Evolutionary conservation across 1,140 invertebrate genomes (phyloP).

Genomic region (Monomorium pharaonis): DNA sequence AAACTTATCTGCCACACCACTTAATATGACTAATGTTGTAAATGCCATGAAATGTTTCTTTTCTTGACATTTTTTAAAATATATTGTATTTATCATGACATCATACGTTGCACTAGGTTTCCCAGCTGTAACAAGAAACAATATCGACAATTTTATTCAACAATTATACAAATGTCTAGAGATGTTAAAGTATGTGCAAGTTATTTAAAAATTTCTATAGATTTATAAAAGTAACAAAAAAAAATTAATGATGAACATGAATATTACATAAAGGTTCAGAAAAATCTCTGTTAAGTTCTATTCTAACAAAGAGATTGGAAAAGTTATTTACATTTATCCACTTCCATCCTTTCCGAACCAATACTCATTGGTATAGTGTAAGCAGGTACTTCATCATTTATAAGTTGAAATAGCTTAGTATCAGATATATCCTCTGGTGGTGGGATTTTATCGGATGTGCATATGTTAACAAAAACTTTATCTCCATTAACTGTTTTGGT

Average conservation of each 20-base stretch:
- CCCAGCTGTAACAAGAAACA: slow-evolving; percentile 72
- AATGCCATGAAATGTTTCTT: slow-evolving; percentile 78
- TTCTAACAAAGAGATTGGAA: not conserved
- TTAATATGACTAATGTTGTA: slow-evolving; percentile 78
- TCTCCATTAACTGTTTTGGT: slow-evolving; percentile 88
- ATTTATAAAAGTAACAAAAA: too few relatives aligned
- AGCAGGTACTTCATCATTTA: slow-evolving; percentile 90
- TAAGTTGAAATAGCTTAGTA: slow-evolving; percentile 89
- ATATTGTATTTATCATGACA: slow-evolving; percentile 80
- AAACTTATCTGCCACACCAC: slow-evolving; percentile 78
- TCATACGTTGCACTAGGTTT: slow-evolving; percentile 76
- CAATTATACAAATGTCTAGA: not conserved
- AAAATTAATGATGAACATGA: too few relatives aligned
- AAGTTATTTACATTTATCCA: slow-evolving; percentile 87
- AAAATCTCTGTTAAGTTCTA: too few relatives aligned
- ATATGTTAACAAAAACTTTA: slow-evolving; percentile 94
- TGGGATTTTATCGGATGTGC: slow-evolving; percentile 91
- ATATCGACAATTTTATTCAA: not conserved
- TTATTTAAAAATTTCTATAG: too few relatives aligned
- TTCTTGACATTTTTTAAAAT: slow-evolving; percentile 79
- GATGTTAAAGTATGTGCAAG: too few relatives aligned
- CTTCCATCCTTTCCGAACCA: slow-evolving; percentile 91
- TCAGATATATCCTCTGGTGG: slow-evolving; percentile 92
- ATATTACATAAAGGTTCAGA: too few relatives aligned
- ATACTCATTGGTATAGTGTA: slow-evolving; percentile 96